Conservation (phyloP, 2,113 vertebrate species). For the Oreotrochilus melanogaster region DNA sequence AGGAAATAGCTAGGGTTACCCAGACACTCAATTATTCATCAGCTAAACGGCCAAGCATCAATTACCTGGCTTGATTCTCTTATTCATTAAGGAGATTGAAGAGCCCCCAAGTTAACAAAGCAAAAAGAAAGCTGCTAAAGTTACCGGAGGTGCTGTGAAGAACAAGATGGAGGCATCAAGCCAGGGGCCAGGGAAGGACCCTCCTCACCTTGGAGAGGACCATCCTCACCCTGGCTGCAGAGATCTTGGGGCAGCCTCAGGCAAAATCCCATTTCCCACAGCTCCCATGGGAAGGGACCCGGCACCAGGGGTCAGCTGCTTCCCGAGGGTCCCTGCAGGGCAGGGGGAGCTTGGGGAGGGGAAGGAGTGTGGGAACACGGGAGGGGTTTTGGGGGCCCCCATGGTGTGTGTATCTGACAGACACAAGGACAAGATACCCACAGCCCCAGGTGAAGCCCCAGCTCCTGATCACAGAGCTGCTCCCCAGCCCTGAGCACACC, state of each 20-base stretch:
- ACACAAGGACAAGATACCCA: no score
- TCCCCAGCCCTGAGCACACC: no score
- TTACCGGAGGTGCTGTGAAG: slow-evolving; percentile 36
- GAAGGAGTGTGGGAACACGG: fast-evolving
- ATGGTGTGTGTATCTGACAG: no score
- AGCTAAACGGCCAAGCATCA: slow-evolving; percentile 89
- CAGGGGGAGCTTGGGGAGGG: neutral
- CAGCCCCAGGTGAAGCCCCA: no score
- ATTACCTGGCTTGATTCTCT: slow-evolving; percentile 92
- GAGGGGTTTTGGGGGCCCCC: no score
- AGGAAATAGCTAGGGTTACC: slow-evolving; percentile 88
- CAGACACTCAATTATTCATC: slow-evolving; percentile 96
- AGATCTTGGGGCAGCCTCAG: neutral
- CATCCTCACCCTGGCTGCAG: neutral
- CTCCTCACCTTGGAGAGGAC: fast-evolving
- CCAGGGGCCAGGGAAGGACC: neutral
- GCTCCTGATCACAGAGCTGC: no score
- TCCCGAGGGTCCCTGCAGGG: no score
- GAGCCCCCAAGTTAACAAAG: slow-evolving; percentile 75
- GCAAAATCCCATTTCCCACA: neutral
- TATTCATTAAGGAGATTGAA: slow-evolving; percentile 98
- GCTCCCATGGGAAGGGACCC: neutral
- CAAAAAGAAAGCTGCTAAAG: slow-evolving; percentile 80
- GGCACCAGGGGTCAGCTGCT: neutral
- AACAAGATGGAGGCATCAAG: neutral